phyloP scores from a whole-genome alignment of 2,888 invertebrate genomes.

The Ptilodon capucinus region DNA sequence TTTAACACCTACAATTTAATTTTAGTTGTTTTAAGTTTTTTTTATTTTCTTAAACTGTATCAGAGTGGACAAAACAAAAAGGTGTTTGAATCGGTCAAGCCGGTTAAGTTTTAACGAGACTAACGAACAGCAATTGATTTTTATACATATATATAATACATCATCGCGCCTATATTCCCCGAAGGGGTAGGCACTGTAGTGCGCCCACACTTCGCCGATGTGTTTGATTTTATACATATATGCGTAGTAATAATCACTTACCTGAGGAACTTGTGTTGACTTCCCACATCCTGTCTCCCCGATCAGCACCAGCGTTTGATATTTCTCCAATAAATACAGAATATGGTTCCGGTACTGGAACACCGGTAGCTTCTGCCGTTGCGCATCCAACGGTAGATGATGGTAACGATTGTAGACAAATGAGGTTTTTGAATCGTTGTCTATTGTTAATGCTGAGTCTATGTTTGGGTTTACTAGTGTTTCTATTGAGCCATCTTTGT shows the following conservation, averaged over 20 bases:
- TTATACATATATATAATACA: no score
- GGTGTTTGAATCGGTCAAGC: no score
- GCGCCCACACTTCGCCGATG: no score
- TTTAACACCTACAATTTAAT: no score
- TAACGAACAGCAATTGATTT: no score
- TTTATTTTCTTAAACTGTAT: no score
- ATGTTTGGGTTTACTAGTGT: conserved; percentile 64
- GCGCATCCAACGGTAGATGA: conserved; percentile 91
- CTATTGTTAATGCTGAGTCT: conserved; percentile 71
- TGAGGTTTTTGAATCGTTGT: conserved; percentile 83
- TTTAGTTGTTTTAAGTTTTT: no score
- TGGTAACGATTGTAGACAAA: conserved; percentile 94
- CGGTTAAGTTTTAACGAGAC: no score
- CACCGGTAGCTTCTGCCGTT: conserved; percentile 93
- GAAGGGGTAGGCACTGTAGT: no score
- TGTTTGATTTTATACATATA: not conserved
- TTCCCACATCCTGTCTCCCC: conserved; percentile 99
- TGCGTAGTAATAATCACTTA: conserved; percentile 56
- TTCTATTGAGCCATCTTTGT: conserved; percentile 66
- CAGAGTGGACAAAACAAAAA: no score
- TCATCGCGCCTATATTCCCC: no score
- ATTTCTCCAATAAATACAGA: conserved; percentile 92
- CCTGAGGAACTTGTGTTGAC: conserved; percentile 97
- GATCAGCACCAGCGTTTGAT: conserved; percentile 93
- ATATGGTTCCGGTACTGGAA: conserved; percentile 93